Percentiles rank a stretch among this genome's conserved stretches.
Evolutionary conservation across 2,888 invertebrate species (phyloP).

Genomic region (Eudemis profundana): DNA sequence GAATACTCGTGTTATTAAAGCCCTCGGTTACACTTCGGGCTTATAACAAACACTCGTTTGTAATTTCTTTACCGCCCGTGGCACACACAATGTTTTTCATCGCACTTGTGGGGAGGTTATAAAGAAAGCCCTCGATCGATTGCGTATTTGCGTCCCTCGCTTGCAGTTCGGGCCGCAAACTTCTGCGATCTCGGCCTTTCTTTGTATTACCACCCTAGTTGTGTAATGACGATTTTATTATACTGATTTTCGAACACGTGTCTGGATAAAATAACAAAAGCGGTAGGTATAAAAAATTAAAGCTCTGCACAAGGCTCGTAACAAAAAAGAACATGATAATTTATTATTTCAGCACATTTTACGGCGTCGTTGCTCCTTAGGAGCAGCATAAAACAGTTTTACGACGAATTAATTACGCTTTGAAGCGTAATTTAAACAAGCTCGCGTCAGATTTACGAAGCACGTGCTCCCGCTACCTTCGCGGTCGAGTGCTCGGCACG

Average conservation of each 20-base stretch:
- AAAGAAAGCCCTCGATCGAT: too few relatives aligned
- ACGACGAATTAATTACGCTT: slow-evolving; percentile 26
- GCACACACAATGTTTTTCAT: too few relatives aligned
- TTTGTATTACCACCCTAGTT: too few relatives aligned
- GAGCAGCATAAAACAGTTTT: slow-evolving; percentile 17
- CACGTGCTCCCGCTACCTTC: slow-evolving; percentile 1
- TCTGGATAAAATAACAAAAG: background rate
- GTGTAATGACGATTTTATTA: background rate
- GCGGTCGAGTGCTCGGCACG: background rate
- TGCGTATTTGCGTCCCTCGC: too few relatives aligned
- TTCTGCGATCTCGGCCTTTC: too few relatives aligned
- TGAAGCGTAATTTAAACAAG: slow-evolving; percentile 11
- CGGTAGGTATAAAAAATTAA: background rate
- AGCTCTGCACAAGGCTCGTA: background rate
- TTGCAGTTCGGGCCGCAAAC: too few relatives aligned
- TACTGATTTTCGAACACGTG: background rate
- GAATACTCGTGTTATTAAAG: too few relatives aligned
- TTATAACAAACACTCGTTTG: too few relatives aligned
- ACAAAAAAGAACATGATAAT: slow-evolving; percentile 1
- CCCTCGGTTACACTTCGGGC: too few relatives aligned
- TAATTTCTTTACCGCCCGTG: too few relatives aligned
- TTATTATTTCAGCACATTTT: slow-evolving; percentile 1
- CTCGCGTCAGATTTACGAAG: slow-evolving; percentile 2
- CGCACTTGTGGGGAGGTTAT: too few relatives aligned
- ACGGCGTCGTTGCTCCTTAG: slow-evolving; percentile 1